Evolutionary conservation across 2,888 invertebrate species (phyloP), one percentile per base, ranked within the genome.

Genomic region (Sclerodermus sp.): DNA sequence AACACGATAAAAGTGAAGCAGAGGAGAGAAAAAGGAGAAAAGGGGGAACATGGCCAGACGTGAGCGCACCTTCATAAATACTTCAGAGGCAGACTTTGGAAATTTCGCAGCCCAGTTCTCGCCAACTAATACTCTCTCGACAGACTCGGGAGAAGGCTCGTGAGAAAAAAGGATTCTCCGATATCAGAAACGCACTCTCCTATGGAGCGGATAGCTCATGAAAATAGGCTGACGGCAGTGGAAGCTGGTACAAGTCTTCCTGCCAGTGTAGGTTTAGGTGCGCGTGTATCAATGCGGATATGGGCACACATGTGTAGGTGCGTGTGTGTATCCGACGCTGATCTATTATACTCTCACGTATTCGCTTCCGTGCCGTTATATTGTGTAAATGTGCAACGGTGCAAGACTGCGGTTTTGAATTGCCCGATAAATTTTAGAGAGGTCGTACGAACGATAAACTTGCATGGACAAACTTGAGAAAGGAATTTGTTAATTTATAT

Each of bases 71-170:
- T 67, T 66, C 70, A 71, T 71, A 71, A 71, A 73, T 71, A 73
- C 70, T 73, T 71, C 73, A 70, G 57, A 54, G 51, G 58, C 70
- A 73, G 71, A 62, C 67, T 65, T 65, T 51, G 62, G 57, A 62
- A 70, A 73, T 66, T 71, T 71, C 54, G 56, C 70, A 66, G 63
- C 60, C 63, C 60, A 61, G 58, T 69, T 70, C 60, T 47, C 61
- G 56, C 50, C 58, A 60, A 57, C 59, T 66, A 65, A 67, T 66
- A 61, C 58, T 52, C 55, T 6, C 4, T 45, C 47, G 48, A 41
- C 40, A 44, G 42, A 39, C 29, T 38, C 48, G 41, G 42, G 43
- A n/a, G 14, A 39, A 17, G 13, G 45, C 40, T 45, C 48, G 49
- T 42, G 49, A 17, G 47, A 54, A 61, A 54, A 46, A 47, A 51